Conservation (phyloP, 2,888 invertebrate species). For the Tipula unca region DNA sequence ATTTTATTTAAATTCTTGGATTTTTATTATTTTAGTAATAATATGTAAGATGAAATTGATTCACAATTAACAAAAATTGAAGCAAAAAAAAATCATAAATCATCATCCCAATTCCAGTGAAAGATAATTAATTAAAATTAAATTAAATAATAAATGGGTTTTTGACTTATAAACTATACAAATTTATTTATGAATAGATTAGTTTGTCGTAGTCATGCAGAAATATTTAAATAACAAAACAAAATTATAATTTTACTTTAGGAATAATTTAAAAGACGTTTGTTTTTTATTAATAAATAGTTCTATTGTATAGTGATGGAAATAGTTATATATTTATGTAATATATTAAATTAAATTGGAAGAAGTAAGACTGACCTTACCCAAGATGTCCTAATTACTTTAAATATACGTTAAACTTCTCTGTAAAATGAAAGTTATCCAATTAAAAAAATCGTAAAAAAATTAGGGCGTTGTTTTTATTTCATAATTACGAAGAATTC, state of each 20-base stretch:
- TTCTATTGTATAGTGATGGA: neutral
- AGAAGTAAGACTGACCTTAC: too few species aligned
- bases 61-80: too few species aligned
- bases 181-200: neutral
- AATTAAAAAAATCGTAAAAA: too few species aligned
- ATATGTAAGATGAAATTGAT: neutral
- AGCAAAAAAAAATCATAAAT: neutral
- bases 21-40: neutral
- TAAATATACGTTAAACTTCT: too few species aligned
- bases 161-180: neutral
- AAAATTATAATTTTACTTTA: neutral
- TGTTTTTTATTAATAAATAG: neutral
- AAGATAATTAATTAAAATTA: neutral
- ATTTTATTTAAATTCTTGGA: neutral
- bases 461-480: too few species aligned
- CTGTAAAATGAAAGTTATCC: too few species aligned
- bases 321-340: too few species aligned
- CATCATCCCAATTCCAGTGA: neutral
- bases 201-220: neutral
- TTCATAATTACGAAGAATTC: too few species aligned
- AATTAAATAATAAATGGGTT: neutral
- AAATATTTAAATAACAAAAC: neutral
- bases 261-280: neutral
- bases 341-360: too few species aligned
- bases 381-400: too few species aligned